These are phyloP conservation scores for Urosaurus nigricauda DNA, from an alignment of 2,797 vertebrate species.

Conservation along the genomic window DNA sequence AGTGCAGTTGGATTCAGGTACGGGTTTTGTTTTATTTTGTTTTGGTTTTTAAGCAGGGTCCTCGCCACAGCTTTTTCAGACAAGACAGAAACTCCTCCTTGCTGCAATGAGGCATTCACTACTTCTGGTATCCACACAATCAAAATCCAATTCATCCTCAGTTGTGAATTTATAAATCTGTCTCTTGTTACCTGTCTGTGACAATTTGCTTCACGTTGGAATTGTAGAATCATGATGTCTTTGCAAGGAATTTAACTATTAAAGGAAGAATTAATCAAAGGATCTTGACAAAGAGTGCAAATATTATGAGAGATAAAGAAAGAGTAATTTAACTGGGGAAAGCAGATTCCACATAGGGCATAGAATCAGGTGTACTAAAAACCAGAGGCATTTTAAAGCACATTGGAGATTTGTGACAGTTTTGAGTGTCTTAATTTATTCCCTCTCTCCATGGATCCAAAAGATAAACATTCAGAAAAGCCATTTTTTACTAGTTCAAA, in stretches of 20 bases:
- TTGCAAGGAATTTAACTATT: not conserved
- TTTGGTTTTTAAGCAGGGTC: too few species aligned
- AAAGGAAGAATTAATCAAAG: not conserved
- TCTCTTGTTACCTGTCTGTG: too few species aligned
- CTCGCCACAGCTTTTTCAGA: too few species aligned
- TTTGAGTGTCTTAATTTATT: not conserved
- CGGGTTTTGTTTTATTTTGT: too few species aligned
- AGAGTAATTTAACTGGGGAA: not conserved
- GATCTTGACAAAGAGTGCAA: not conserved
- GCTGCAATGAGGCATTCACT: too few species aligned
- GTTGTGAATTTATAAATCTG: too few species aligned
- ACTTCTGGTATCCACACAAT: too few species aligned
- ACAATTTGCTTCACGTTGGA: not conserved
- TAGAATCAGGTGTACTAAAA: not conserved
- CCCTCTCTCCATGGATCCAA: not conserved
- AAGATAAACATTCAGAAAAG: not conserved
- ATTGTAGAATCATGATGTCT: slow-evolving; percentile 22
- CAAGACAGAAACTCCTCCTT: too few species aligned
- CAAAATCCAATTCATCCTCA: too few species aligned
- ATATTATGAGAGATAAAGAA: not conserved
- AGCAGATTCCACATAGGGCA: not conserved
- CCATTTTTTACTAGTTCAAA: not conserved
- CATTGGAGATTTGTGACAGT: not conserved
- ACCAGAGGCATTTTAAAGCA: not conserved
- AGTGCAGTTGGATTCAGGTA: too few species aligned